These are phyloP conservation scores for Drosophila ezoana DNA, from an alignment of 2,888 invertebrate genomes.

Conservation along the genomic window DNA sequence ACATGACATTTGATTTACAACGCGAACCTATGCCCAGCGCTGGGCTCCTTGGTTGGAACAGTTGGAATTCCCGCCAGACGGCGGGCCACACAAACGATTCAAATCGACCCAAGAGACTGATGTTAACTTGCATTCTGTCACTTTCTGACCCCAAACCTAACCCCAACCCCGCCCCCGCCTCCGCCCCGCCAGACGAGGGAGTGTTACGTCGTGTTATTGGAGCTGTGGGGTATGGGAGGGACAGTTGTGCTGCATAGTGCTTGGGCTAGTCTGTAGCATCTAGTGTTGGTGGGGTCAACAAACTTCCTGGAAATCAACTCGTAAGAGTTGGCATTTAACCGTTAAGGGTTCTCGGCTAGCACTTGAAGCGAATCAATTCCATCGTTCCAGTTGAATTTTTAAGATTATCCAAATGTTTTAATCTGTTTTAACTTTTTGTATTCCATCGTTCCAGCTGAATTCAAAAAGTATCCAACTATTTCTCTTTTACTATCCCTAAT, in stretches of 20 bases:
- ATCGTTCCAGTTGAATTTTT: neutral
- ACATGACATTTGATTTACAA: conserved; percentile 76
- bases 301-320: conserved; percentile 11
- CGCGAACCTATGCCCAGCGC: conserved; percentile 30
- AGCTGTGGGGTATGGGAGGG: neutral
- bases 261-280: conserved; percentile 1
- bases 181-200: neutral
- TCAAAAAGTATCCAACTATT: too few relatives aligned
- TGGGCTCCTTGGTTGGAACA: conserved; percentile 18
- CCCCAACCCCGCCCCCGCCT: neutral
- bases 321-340: neutral
- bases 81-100: conserved; percentile 22
- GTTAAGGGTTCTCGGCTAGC: neutral
- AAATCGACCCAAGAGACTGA: conserved; percentile 51
- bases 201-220: neutral
- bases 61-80: conserved; percentile 16
- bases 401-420: too few relatives aligned
- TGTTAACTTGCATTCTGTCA: conserved; percentile 55
- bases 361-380: neutral
- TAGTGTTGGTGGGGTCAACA: conserved; percentile 22
- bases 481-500: neutral
- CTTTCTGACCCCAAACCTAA: conserved; percentile 20
- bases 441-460: too few relatives aligned
- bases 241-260: neutral
- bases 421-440: too few relatives aligned